Base-by-base conservation (phyloP, 2,888 invertebrate genomes). In the Drosophila siamana region DNA sequence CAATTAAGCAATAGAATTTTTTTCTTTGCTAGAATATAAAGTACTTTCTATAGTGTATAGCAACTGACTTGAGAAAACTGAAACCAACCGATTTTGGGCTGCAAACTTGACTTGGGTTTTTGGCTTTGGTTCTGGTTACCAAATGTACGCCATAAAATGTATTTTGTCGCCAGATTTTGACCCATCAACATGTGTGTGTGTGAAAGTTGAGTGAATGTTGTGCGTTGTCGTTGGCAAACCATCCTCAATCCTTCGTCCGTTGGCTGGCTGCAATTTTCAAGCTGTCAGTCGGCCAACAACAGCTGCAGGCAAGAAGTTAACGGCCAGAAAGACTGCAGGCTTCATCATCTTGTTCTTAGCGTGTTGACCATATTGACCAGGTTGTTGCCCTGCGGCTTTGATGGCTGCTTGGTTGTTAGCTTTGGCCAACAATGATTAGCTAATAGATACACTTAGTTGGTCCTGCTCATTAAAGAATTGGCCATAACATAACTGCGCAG, bases 101-200 rank as follows among this genome's bases (percentile, higher is more conserved):
- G 13, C 15, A 38, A 38, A 56, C 51, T 47, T 65, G 73, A 73
- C 43, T 65, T 65, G 44, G 51, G 56, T 36, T 50, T 47, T 57
- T 56, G 46, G 26, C 33, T 54, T 41, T 65, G 66, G 56, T 54
- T 70, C 59, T 57, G 65, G 66, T 70, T 70, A 70, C 70, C 70
- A 72, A 69, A 69, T 69, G 56, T 51, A 55, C 71, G 63, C 51
- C 63, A 63, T 69, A 71, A 63, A 71, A 63, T 63, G 51, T 72
- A 57, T 64, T 72, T 69, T 71, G 69, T 51, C 65, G 69, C 69
- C 65, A 72, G 56, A 36, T 33, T 52, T 52, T 41, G 57, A 46
- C 50, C 57, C 33, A 40, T 13, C 46, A 30, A 16, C 48, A 48
- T 51, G 19, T 11, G 15, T 52, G 52, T 38, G 43, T 36, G 16